Conservation (phyloP, 2,113 vertebrate genomes). For the Clarias batrachus region DNA sequence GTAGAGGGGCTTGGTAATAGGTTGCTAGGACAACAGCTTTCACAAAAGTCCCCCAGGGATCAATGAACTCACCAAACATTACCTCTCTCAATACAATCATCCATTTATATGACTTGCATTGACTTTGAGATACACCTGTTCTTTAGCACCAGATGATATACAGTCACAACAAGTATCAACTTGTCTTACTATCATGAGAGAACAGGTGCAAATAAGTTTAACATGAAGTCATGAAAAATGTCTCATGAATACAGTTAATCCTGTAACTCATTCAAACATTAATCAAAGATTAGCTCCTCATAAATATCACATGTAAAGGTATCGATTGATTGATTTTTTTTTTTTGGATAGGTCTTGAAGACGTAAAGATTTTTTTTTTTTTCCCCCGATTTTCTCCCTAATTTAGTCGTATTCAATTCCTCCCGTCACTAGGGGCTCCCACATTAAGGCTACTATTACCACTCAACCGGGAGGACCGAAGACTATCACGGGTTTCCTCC, state of each 20-base stretch:
- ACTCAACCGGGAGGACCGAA: too few relatives aligned
- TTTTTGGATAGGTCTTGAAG: too few relatives aligned
- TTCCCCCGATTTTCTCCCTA: too few relatives aligned
- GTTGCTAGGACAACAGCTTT: not conserved
- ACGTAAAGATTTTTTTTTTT: too few relatives aligned
- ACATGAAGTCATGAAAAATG: not conserved
- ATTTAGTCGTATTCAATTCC: too few relatives aligned
- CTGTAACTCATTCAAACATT: not conserved
- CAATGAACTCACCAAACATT: not conserved
- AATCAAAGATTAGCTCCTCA: not conserved
- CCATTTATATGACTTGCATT: not conserved
- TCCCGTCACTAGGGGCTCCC: too few relatives aligned
- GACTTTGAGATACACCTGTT: not conserved
- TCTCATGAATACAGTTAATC: not conserved
- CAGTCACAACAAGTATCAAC: not conserved
- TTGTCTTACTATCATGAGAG: not conserved
- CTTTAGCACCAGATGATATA: not conserved
- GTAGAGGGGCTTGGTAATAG: not conserved
- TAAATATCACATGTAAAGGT: not conserved
- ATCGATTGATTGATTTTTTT: not conserved
- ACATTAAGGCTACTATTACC: too few relatives aligned
- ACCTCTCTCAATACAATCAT: not conserved
- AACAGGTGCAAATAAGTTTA: not conserved
- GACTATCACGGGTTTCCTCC: too few relatives aligned
- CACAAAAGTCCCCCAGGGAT: not conserved